phyloP scores from a whole-genome alignment of 2,888 invertebrate species.

The Ochropleura plecta region DNA sequence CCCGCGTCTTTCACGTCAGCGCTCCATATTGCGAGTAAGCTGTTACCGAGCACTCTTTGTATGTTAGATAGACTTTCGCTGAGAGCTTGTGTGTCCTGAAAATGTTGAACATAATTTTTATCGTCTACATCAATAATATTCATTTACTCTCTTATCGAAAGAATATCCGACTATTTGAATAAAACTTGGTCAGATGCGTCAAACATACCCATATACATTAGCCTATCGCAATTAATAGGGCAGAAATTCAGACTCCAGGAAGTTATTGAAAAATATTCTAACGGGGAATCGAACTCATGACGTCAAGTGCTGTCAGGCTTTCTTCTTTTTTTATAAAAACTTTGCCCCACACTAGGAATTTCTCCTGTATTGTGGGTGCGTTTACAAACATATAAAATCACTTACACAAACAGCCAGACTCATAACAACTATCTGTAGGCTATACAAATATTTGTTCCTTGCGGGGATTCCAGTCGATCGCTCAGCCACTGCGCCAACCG shows the following conservation, averaged over 20 bases:
- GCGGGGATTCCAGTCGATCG: too few species aligned
- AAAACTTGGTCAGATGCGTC: not conserved
- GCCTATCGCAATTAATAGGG: not conserved
- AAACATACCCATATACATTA: not conserved
- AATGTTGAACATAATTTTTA: not conserved
- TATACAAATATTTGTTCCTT: too few species aligned
- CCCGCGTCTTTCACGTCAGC: slow-evolving; percentile 87
- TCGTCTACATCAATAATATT: not conserved
- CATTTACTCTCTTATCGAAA: not conserved
- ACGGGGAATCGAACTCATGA: not conserved
- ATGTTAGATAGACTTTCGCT: slow-evolving; percentile 73
- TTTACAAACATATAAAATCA: too few species aligned
- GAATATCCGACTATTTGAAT: not conserved
- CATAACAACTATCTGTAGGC: too few species aligned
- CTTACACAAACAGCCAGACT: too few species aligned
- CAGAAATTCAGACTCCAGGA: not conserved
- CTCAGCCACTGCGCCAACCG: too few species aligned
- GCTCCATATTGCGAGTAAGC: slow-evolving; percentile 84
- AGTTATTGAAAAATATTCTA: not conserved
- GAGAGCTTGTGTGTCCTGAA: slow-evolving; percentile 80
- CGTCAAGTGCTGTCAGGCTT: not conserved
- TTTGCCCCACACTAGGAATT: too few species aligned
- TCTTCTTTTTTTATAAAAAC: too few species aligned
- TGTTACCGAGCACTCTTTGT: slow-evolving; percentile 80
- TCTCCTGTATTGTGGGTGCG: too few species aligned